A percentile compares a stretch with the other conserved stretches of the same genome.
phyloP scores from a whole-genome alignment of 2,113 vertebrate species.

The Chroicocephalus ridibundus region DNA sequence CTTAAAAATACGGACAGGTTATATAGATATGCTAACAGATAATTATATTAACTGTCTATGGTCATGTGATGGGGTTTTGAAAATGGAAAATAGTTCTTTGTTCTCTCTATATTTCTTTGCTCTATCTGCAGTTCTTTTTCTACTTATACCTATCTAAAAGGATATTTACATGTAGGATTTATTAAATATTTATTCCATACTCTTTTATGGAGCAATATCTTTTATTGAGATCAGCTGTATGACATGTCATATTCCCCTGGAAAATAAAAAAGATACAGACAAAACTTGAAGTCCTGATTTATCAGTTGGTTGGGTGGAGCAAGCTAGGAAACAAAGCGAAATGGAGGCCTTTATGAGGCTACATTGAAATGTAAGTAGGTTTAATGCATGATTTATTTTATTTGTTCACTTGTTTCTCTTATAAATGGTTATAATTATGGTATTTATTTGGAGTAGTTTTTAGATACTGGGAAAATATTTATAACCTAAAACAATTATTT shows the following conservation, averaged over 20 bases:
- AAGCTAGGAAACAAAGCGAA: not conserved
- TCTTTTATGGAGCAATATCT: not conserved
- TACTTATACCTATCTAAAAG: not conserved
- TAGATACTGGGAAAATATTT: not conserved
- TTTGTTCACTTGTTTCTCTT: not conserved
- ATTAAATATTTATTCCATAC: not conserved
- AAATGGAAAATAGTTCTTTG: not conserved
- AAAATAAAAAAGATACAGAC: not conserved
- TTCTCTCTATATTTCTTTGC: not conserved
- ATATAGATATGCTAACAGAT: not conserved
- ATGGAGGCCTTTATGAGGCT: not conserved
- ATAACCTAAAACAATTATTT: not conserved
- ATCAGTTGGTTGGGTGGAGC: not conserved
- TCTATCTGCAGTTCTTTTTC: not conserved
- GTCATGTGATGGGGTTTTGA: not conserved
- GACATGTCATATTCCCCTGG: not conserved
- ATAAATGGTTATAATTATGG: not conserved
- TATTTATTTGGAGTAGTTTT: not conserved
- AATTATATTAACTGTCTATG: not conserved
- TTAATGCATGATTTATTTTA: not conserved
- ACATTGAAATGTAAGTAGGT: not conserved
- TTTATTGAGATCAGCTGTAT: not conserved
- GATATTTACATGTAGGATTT: not conserved
- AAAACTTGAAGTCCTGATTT: not conserved
- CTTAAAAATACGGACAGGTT: not conserved